phyloP scores from a whole-genome alignment of 2,113 vertebrate species.

The Maccullochella peelii region DNA sequence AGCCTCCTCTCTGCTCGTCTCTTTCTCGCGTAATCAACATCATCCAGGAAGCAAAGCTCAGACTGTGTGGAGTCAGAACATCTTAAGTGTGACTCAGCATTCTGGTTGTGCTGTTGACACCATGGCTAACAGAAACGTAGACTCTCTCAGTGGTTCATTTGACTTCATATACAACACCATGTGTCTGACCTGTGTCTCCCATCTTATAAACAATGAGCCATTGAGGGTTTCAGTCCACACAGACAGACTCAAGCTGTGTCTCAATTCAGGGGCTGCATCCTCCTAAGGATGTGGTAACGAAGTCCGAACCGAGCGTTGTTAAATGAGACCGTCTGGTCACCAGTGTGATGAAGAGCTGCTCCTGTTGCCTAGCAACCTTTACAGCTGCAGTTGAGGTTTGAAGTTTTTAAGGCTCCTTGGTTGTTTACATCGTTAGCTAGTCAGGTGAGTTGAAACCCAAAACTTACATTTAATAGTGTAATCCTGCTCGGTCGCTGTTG shows the following conservation, averaged over 20 bases:
- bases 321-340: no score
- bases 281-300: no score
- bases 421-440: no score
- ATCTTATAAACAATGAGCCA: constrained; percentile 21
- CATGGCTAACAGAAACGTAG: not conserved
- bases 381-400: no score
- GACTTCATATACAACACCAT: constrained; percentile 9
- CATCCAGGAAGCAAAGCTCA: not conserved
- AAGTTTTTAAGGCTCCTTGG: no score
- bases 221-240: not conserved
- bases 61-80: not conserved
- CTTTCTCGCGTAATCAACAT: not conserved
- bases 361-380: no score
- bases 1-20: not conserved
- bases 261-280: no score
- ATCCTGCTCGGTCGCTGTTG: no score
- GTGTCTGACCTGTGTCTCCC: constrained; percentile 8
- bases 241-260: not conserved
- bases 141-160: constrained; percentile 16
- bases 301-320: no score
- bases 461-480: no score
- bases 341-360: no score
- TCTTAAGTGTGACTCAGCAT: constrained; percentile 1
- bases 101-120: constrained; percentile 16
- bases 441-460: no score